These are phyloP conservation scores for Micronisus gabar DNA, from an alignment of 2,113 vertebrate species.

Conservation along the genomic window DNA sequence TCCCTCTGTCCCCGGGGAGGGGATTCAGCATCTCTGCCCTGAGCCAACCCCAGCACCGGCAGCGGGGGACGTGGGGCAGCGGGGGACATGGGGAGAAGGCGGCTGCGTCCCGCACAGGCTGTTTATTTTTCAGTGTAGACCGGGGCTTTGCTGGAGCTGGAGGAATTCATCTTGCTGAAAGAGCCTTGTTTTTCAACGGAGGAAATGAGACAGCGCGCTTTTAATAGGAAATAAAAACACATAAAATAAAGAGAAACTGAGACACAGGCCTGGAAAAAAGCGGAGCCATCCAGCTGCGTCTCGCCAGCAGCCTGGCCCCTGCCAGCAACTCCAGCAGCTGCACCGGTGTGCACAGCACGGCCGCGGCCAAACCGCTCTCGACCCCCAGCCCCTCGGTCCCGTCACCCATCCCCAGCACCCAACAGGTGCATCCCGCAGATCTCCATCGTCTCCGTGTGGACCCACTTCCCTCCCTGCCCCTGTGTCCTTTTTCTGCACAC, in stretches of 20 bases:
- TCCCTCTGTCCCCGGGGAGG: background rate
- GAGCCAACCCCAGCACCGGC: background rate
- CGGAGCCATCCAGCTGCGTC: background rate
- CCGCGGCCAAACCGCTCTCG: background rate
- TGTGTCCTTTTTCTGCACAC: accelerated
- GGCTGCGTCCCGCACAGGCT: background rate
- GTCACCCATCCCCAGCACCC: background rate
- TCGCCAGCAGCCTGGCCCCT: background rate
- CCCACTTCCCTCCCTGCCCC: background rate
- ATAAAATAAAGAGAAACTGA: background rate
- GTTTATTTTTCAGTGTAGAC: background rate
- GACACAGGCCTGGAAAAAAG: conserved; percentile 47
- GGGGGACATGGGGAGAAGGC: background rate
- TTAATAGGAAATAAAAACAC: conserved; percentile 57
- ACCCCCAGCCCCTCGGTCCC: accelerated
- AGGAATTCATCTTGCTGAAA: background rate
- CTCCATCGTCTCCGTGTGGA: accelerated
- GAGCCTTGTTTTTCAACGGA: conserved; percentile 35
- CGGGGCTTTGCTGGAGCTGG: background rate
- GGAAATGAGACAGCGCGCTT: conserved; percentile 20
- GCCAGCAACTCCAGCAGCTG: conserved; percentile 32
- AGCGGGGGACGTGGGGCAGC: background rate
- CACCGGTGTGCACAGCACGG: background rate
- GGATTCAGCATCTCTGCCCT: background rate
- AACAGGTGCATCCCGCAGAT: accelerated